These are phyloP conservation scores for Boleophthalmus pectinirostris DNA, from an alignment of 2,113 vertebrate genomes.

Conservation along the genomic window DNA sequence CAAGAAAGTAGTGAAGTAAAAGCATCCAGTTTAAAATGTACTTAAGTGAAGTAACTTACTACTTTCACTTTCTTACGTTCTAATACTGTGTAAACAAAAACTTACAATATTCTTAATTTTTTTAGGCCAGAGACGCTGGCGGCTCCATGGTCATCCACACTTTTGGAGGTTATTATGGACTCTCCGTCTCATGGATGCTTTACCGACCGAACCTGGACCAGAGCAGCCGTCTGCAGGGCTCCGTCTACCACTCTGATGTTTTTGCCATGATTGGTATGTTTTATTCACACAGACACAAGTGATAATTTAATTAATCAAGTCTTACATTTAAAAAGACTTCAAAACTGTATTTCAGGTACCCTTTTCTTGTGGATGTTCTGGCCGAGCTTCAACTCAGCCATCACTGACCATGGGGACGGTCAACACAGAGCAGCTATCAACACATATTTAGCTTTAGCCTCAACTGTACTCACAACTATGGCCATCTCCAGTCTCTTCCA, in stretches of 20 bases:
- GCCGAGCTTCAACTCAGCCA: constrained; percentile 97
- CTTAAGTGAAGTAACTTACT: no score
- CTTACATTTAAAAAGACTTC: background rate
- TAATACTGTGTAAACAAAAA: no score
- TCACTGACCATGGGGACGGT: constrained; percentile 85
- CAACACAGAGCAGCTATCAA: constrained; percentile 95
- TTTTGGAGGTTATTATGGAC: constrained; percentile 95
- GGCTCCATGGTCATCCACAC: constrained; percentile 98
- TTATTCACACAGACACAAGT: background rate
- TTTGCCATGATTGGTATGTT: constrained; percentile 94
- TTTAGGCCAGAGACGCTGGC: constrained; percentile 90
- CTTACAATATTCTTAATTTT: background rate
- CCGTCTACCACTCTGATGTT: constrained; percentile 88
- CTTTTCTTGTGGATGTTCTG: constrained; percentile 98
- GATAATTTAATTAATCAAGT: no score
- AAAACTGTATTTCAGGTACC: constrained; percentile 77
- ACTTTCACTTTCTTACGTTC: no score
- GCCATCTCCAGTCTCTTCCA: constrained; percentile 88
- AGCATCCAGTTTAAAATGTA: no score
- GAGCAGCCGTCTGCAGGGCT: constrained; percentile 82
- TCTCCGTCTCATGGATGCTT: constrained; percentile 88
- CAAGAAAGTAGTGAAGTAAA: no score
- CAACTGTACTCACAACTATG: constrained; percentile 87
- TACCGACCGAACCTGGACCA: constrained; percentile 87
- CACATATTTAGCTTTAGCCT: constrained; percentile 90